Evolutionary conservation across 1,140 invertebrate species (phyloP), one percentile per base, ranked within the genome.

Genomic region (Plectus sambesii): DNA sequence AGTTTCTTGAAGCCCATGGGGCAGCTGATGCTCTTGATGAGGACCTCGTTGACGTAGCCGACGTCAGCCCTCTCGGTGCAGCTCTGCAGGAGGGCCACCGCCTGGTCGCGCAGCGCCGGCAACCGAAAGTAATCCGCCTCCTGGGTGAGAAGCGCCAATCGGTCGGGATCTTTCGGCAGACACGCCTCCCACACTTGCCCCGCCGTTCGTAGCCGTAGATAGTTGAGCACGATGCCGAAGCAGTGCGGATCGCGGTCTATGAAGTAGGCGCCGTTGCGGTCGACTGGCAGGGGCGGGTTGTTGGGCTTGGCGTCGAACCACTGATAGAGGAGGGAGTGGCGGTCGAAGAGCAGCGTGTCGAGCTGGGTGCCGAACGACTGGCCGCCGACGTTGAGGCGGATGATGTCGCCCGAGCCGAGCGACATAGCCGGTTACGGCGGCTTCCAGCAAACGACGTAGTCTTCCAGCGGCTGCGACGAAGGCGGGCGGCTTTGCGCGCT

Each of bases 171-270:
- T 55, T 60, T 60, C 15, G 59, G 59, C 29, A 60, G 30, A 39
- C 56, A 59, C 2, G 43, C 47, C 47, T 60, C 59, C 59, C 59
- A 60, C 5, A 59, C 22, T 33, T 60, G 59, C 25, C 56, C 59
- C 9, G 49, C 22, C 12, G 17, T n/a, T 36, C 56, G 60, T 6
- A 60, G 56, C 41, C 87, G 72, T 24, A 94, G 72, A 72, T 87
- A 94, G 71, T 89, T 90, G 24, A 93, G 73, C 66, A 94, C 87
- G n/a, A 85, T 74, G 20, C 82, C 78, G 76, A 97, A 97, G 40
- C 93, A 73, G 56, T 82, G 81, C 17, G 90, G 89, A 74, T 96
- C 90, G 62, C 89, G 76, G 64, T 94, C 89, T 62, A 96, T 92
- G 67, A 96, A 96, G n/a, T n/a, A n/a, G n/a, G n/a, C n/a, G n/a